Evolutionary conservation across 2,888 invertebrate species (phyloP).

Genomic region (Idaea dimidiata): DNA sequence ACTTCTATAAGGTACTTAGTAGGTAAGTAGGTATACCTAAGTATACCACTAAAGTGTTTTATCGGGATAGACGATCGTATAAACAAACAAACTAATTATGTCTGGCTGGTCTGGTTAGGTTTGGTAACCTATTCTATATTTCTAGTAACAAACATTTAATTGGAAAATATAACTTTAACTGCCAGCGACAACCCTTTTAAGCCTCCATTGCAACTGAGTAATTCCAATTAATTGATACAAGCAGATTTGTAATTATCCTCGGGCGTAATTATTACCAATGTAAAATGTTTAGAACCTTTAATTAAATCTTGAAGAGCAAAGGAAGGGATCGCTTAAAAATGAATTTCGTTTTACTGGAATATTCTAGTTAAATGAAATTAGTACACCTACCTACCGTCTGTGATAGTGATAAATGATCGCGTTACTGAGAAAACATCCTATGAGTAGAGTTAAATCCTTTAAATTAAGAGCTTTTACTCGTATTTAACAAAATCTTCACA

Average conservation of each 20-base stretch:
- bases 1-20: no score
- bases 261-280: conserved; percentile 62
- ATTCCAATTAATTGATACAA: conserved; percentile 54
- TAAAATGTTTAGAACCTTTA: conserved; percentile 63
- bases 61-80: no score
- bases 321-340: conserved; percentile 56
- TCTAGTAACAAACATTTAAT: conserved; percentile 19
- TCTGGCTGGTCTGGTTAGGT: no score
- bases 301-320: conserved; percentile 57
- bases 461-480: conserved; percentile 31
- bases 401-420: not conserved
- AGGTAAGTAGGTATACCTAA: no score
- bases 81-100: no score
- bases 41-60: no score
- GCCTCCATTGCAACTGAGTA: conserved; percentile 35
- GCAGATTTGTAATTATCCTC: conserved; percentile 51
- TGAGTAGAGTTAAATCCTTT: not conserved
- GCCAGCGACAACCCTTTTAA: conserved; percentile 19
- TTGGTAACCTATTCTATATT: not conserved
- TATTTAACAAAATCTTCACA: not conserved
- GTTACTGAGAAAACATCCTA: not conserved
- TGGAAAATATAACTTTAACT: conserved; percentile 24
- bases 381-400: not conserved
- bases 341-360: conserved; percentile 30
- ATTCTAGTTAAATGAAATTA: conserved; percentile 9